Evolutionary conservation across 2,797 vertebrate genomes (phyloP).

Genomic region (Myotis pilosus): DNA sequence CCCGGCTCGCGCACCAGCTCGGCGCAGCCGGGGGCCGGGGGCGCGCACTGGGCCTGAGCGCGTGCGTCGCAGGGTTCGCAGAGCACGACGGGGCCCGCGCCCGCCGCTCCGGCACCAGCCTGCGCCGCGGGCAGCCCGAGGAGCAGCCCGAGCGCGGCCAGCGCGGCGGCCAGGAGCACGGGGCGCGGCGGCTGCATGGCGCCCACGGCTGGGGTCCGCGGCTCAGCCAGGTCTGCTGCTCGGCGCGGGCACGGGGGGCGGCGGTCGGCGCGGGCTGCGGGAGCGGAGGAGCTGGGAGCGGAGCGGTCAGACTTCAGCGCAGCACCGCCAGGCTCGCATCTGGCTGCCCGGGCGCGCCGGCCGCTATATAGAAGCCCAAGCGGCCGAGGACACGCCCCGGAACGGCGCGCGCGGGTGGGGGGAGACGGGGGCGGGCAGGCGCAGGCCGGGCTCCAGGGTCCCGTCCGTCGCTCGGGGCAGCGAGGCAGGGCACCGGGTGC

Average conservation of each 20-base stretch:
- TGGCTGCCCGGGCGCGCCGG: constrained; percentile 79
- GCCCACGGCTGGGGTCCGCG: constrained; percentile 18
- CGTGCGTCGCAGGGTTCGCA: constrained; percentile 91
- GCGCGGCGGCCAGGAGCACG: constrained; percentile 85
- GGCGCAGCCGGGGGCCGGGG: constrained; percentile 84
- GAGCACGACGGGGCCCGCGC: constrained; percentile 89
- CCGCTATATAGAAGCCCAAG: constrained; percentile 87
- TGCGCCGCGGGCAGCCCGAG: constrained; percentile 80
- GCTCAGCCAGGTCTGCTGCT: neutral
- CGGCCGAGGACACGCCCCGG: constrained; percentile 81
- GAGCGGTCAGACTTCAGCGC: neutral
- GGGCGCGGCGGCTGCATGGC: constrained; percentile 86
- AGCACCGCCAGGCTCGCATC: constrained; percentile 76
- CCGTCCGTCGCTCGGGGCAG: neutral
- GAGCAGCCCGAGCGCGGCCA: constrained; percentile 81
- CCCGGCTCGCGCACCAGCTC: constrained; percentile 91
- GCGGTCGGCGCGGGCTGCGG: neutral
- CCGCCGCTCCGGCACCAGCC: constrained; percentile 76
- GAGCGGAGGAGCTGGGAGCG: neutral
- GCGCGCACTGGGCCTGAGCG: constrained; percentile 89
- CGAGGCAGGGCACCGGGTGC: neutral
- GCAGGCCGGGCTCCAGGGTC: neutral
- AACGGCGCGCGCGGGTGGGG: constrained; percentile 61
- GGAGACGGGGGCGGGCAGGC: neutral
- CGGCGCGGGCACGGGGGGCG: neutral